Evolutionary conservation across 2,797 vertebrate genomes (phyloP), one percentile per base, ranked within the genome.

Genomic region (Takifugu ocellatus): DNA sequence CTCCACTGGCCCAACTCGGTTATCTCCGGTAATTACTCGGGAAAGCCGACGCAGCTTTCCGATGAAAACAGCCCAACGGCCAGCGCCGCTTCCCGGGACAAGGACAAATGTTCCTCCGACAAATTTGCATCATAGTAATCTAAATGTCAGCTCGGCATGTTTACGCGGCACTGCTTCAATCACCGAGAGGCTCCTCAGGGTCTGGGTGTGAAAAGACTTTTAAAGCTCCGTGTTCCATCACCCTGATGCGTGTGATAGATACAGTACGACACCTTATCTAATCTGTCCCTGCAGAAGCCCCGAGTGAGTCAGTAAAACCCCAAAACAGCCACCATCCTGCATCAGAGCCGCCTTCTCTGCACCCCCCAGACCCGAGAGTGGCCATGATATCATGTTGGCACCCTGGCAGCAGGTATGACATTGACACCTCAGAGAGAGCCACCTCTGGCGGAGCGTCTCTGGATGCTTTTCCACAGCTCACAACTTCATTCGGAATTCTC

Each of bases 381-480:
- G 11, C 49, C 61, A 74, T 47, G 63, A 72, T 60, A 33, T 33
- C 8, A 3, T 72, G 78, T 71, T 76, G 70, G 67, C 73, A 74
- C 72, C 51, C 60, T 69, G 72, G 74, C 72, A 85, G 80, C 76
- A 74, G 65, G 72, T 77, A 67, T 75, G 81, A 85, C 79, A 79
- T 31, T 72, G 81, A 84, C 81, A 81, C 82, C 74, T 69, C 43
- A 68, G 75, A 65, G 43, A 74, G 51, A 54, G 8, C 57, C 49
- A 74, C 8, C 11, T 12, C 36, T 14, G 36, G 3, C 36, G 36
- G 36, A 39, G 36, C 11, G 36, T 39, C 36, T 39, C 36, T 5
- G 36, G 36, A 12, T 14, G 12, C 51, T 59, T 61, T 45, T 61
- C 67, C 49, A 31, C 55, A 16, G 53, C 67, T 59, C 58, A 56